These are phyloP conservation scores for Drosophila meridionalis DNA, from an alignment of 2,888 invertebrate species.

Conservation along the genomic window DNA sequence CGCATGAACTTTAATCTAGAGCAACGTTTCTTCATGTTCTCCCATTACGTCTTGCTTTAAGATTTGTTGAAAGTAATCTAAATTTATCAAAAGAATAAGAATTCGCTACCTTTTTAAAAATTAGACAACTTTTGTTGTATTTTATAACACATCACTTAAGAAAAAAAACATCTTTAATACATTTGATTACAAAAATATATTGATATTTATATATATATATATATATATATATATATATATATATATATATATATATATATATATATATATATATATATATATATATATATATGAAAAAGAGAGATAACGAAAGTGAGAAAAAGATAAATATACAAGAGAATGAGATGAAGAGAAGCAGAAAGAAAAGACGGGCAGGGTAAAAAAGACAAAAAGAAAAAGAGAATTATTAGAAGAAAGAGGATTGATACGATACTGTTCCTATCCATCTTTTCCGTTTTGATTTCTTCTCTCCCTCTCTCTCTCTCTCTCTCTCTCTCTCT, in stretches of 20 bases:
- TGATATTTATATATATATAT: too few species aligned
- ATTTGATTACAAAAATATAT: not conserved
- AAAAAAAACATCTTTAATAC: not conserved
- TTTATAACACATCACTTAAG: not conserved
- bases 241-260: too few species aligned
- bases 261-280: not conserved
- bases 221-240: not conserved
- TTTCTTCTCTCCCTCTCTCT: too few species aligned
- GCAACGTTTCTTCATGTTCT: not conserved
- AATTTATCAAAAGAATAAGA: not conserved
- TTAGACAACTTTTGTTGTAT: not conserved
- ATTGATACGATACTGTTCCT: too few species aligned
- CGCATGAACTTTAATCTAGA: not conserved
- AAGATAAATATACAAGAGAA: not conserved
- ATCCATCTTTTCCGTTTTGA: too few species aligned
- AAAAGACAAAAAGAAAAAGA: not conserved
- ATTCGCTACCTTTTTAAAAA: not conserved
- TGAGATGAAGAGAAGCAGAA: not conserved
- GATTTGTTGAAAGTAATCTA: not conserved
- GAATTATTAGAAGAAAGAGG: not conserved
- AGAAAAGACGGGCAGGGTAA: not conserved
- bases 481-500: too few species aligned
- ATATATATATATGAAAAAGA: not conserved
- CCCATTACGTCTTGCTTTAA: rapidly evolving
- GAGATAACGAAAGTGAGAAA: not conserved